Conservation (phyloP, 2,797 vertebrate genomes). For the Lepilemur septentrionalis region DNA sequence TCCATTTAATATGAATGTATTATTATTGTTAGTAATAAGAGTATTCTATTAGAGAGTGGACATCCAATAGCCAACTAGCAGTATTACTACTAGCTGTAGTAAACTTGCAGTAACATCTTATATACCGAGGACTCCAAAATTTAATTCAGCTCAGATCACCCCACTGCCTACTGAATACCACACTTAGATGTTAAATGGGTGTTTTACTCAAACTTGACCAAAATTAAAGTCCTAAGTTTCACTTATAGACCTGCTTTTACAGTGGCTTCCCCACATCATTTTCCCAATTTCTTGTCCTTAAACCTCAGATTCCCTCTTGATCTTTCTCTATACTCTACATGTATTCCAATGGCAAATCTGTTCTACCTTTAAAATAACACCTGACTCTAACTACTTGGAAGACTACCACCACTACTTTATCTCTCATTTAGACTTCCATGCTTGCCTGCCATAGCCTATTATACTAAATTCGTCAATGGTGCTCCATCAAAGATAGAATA, state of each 20-base stretch:
- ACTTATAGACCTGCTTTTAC: neutral
- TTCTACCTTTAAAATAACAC: neutral
- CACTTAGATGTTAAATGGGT: neutral
- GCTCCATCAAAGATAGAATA: neutral
- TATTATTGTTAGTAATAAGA: neutral
- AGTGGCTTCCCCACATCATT: neutral
- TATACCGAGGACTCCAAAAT: neutral
- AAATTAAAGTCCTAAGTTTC: neutral
- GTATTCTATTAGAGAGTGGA: neutral
- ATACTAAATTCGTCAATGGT: neutral
- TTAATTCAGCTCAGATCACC: neutral
- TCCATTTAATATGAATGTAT: neutral
- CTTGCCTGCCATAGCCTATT: neutral
- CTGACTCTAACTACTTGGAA: neutral
- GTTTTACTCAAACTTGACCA: neutral
- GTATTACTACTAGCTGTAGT: neutral
- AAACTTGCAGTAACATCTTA: neutral
- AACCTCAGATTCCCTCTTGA: neutral
- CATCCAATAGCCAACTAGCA: neutral
- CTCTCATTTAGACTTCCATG: neutral
- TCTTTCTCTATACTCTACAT: neutral
- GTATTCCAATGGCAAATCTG: neutral
- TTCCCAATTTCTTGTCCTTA: neutral
- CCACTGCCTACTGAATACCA: neutral
- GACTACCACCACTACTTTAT: neutral